These are phyloP conservation scores for Lontra canadensis DNA, from an alignment of 2,113 vertebrate species.

Conservation along the genomic window DNA sequence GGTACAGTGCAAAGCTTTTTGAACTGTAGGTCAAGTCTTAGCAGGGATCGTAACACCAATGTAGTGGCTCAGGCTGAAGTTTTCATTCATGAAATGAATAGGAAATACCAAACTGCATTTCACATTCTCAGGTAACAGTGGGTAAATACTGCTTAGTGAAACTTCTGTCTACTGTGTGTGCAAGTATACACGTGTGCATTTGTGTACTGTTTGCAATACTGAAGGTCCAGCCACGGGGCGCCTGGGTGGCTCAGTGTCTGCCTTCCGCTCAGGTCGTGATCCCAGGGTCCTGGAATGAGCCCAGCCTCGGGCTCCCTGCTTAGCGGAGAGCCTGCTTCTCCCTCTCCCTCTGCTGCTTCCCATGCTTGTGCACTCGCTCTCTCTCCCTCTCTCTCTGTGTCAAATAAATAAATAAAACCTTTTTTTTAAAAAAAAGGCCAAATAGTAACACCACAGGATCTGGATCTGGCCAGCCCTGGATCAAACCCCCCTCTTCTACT, in stretches of 20 bases:
- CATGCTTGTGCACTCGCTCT: too few relatives aligned
- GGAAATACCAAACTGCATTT: slow-evolving; percentile 17
- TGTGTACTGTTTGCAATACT: too few relatives aligned
- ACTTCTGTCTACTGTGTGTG: neutral
- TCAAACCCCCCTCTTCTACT: too few relatives aligned
- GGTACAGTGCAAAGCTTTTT: neutral
- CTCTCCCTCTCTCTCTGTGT: too few relatives aligned
- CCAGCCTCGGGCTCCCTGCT: too few relatives aligned
- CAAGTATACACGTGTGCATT: accelerated
- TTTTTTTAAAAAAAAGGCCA: neutral
- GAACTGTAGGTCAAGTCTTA: neutral
- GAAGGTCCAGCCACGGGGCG: neutral
- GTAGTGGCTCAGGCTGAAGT: neutral
- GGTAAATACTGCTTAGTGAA: neutral
- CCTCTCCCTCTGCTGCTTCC: too few relatives aligned
- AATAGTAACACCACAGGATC: neutral
- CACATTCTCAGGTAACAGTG: neutral
- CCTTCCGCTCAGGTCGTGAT: too few relatives aligned
- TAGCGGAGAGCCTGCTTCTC: too few relatives aligned
- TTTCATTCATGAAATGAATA: neutral
- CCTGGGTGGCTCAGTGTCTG: too few relatives aligned
- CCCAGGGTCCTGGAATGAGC: too few relatives aligned
- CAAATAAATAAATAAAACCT: too few relatives aligned
- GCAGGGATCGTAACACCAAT: neutral
- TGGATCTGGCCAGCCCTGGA: neutral